These are phyloP conservation scores for Schizopygopsis pylzovi DNA, from an alignment of 2,797 vertebrate species.

Conservation along the genomic window DNA sequence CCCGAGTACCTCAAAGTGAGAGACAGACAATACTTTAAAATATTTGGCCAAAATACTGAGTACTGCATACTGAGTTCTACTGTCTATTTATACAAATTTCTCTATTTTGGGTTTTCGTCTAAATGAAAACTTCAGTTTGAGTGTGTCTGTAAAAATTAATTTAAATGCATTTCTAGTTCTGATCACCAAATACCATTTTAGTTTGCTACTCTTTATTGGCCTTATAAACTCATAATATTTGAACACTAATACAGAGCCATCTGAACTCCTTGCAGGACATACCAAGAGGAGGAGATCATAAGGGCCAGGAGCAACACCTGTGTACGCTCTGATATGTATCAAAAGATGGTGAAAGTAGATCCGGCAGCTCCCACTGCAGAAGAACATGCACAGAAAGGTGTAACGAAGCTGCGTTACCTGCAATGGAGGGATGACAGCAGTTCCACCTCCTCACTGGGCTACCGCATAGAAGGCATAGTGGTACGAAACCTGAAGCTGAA, in stretches of 20 bases:
- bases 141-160: background rate
- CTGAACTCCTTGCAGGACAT: constrained; percentile 77
- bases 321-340: constrained; percentile 86
- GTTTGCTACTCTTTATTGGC: background rate
- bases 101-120: too few relatives aligned
- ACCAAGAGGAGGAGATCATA: constrained; percentile 84
- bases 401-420: constrained; percentile 89
- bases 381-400: constrained; percentile 78
- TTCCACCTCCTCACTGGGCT: constrained; percentile 84
- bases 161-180: background rate
- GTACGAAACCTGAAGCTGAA: constrained; percentile 68
- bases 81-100: too few relatives aligned
- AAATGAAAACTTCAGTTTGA: background rate
- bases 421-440: constrained; percentile 86
- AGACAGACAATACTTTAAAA: background rate
- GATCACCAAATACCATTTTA: background rate
- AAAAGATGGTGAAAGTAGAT: constrained; percentile 88
- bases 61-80: too few relatives aligned
- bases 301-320: constrained; percentile 75
- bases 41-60: background rate
- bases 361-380: constrained; percentile 78
- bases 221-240: background rate
- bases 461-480: constrained; percentile 89
- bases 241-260: background rate
- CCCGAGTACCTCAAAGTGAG: background rate